A percentile compares a stretch with the other conserved stretches of the same genome.
Evolutionary conservation across 2,797 vertebrate genomes (phyloP).

Genomic region (Vipera latastei): DNA sequence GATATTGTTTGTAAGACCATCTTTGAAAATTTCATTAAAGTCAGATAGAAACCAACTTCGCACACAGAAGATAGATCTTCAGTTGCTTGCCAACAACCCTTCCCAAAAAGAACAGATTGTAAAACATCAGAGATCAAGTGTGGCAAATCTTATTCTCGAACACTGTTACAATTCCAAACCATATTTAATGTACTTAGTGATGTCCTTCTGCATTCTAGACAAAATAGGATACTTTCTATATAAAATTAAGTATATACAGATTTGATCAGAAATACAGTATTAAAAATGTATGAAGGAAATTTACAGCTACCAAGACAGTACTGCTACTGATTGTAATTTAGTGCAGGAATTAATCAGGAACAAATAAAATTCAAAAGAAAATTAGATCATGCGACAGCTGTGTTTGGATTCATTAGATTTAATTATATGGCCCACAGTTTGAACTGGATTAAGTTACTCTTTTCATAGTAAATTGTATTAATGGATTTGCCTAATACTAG

Average conservation of each 20-base stretch:
- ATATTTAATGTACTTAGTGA: background rate
- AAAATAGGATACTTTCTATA: background rate
- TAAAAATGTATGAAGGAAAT: background rate
- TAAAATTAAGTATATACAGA: background rate
- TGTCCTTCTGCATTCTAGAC: background rate
- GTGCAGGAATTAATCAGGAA: background rate
- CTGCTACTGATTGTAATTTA: background rate
- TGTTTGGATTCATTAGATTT: background rate
- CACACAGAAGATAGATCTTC: background rate
- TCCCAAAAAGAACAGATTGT: background rate
- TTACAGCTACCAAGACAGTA: background rate
- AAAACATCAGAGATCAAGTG: background rate
- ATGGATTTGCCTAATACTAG: background rate
- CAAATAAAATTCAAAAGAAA: background rate
- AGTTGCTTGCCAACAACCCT: background rate
- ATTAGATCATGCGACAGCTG: background rate
- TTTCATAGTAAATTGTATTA: background rate
- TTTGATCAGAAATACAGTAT: background rate
- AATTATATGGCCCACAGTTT: background rate
- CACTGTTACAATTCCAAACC: background rate
- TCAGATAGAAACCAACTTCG: background rate
- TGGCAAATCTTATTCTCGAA: background rate
- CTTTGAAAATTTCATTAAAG: background rate
- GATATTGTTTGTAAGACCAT: background rate
- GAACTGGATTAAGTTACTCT: background rate